Evolutionary conservation across 2,888 invertebrate species (phyloP), one percentile per base, ranked within the genome.

Genomic region (Lithophane ornitopus): DNA sequence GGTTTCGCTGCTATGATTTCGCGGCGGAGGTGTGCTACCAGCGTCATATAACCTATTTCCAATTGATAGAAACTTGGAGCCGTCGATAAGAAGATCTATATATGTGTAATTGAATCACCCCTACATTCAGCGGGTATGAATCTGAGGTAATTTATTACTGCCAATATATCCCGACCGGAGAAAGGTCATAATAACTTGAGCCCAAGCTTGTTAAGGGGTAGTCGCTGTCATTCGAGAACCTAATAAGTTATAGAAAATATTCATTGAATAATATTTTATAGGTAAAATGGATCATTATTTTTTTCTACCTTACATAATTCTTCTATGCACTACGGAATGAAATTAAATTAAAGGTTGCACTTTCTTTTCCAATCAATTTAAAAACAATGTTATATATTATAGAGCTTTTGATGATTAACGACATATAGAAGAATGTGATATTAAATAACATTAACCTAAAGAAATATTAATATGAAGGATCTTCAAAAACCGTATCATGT

Each of bases 31-130:
- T 34, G 34, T 34, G 34, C 34, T 34, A 34, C 34, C 34, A 6
- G 34, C 34, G 34, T 14, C 3, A 44, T 69, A 26, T 67, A 66
- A 61, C 14, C 11, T 59, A 68, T 68, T 59, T 61, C 49, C 28
- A 68, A 67, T 63, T 74, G 61, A 76, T 59, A 61, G 54, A 70
- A 77, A 71, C 82, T 81, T 80, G 54, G 34, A 54, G 39, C 28
- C n/a, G 26, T 68, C 68, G 44, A 82, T 76, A 76, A 28, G 69
- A 70, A 68, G 70, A 76, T 70, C 61, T 70, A 82, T 82, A 85
- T 85, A 70, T 72, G 67, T 78, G 74, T 82, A 76, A 87, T 87
- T 76, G 77, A 87, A 85, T 82, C 70, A 78, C 65, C 22, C 69
- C 44, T 63, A 74, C 46, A 72, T 85, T 74, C 61, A 76, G 26